phyloP scores from a whole-genome alignment of 1,140 invertebrate genomes.

The Metopolophium dirhodum region DNA sequence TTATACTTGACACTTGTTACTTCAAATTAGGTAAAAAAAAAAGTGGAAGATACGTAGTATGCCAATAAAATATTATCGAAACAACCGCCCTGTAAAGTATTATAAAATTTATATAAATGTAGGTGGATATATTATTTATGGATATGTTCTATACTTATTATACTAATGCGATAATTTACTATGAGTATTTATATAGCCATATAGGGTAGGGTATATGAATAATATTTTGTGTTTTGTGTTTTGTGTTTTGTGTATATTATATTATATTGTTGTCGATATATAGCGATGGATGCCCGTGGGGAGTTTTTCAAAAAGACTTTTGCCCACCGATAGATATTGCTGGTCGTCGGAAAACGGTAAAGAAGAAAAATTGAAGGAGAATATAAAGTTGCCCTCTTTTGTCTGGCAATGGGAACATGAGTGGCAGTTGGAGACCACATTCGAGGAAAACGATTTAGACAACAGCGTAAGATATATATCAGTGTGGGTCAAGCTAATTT shows the following conservation, averaged over 20 bases:
- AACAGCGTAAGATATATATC: slow-evolving; percentile 72
- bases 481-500: too few relatives aligned
- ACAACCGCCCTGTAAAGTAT: too few relatives aligned
- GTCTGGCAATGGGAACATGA: slow-evolving; percentile 94
- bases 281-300: slow-evolving; percentile 88
- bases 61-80: too few relatives aligned
- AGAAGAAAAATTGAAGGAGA: slow-evolving; percentile 76
- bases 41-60: too few relatives aligned
- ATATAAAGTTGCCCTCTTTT: slow-evolving; percentile 84
- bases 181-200: too few relatives aligned
- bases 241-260: too few relatives aligned
- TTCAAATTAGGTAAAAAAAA: too few relatives aligned
- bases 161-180: neutral
- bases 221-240: neutral
- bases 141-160: neutral
- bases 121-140: too few relatives aligned
- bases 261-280: slow-evolving; percentile 61
- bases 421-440: slow-evolving; percentile 86
- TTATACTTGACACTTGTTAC: too few relatives aligned
- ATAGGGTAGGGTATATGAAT: neutral
- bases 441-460: slow-evolving; percentile 85
- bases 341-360: slow-evolving; percentile 85
- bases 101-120: too few relatives aligned
- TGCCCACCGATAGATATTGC: slow-evolving; percentile 85
- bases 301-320: slow-evolving; percentile 80